phyloP scores from a whole-genome alignment of 2,888 invertebrate species.

The Eulithis testata region DNA sequence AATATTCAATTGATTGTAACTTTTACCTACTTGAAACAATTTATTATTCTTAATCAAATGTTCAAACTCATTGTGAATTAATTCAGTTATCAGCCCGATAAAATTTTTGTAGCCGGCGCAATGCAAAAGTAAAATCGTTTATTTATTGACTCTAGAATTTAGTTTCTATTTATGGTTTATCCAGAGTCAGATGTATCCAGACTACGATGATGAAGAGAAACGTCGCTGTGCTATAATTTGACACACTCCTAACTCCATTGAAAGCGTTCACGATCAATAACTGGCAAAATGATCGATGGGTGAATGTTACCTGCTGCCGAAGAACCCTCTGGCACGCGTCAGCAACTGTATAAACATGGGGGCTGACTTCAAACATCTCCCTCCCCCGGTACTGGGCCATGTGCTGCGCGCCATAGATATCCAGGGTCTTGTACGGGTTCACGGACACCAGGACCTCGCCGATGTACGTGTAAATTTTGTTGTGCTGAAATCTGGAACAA shows the following conservation, averaged over 20 bases:
- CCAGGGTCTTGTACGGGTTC: constrained; percentile 97
- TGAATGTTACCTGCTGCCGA: constrained; percentile 86
- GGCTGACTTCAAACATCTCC: constrained; percentile 98
- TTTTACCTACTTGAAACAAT: too few species aligned
- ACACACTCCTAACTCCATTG: too few species aligned
- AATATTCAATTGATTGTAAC: too few species aligned
- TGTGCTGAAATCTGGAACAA: constrained; percentile 92
- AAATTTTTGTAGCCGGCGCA: not conserved
- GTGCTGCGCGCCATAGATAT: constrained; percentile 94
- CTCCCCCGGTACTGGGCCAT: constrained; percentile 95
- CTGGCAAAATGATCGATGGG: not conserved
- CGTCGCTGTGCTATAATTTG: too few species aligned
- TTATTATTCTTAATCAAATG: not conserved
- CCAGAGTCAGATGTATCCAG: too few species aligned
- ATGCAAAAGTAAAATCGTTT: too few species aligned
- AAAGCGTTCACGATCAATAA: not conserved
- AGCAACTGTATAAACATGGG: constrained; percentile 99
- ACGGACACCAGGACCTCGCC: constrained; percentile 99
- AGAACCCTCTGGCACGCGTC: constrained; percentile 98
- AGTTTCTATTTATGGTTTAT: too few species aligned
- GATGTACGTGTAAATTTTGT: constrained; percentile 98
- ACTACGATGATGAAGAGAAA: too few species aligned
- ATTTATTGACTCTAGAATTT: too few species aligned
- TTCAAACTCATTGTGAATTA: not conserved
- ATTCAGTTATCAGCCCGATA: not conserved